These are phyloP conservation scores for Oncorhynchus clarkii DNA, from an alignment of 2,113 vertebrate species.

Conservation along the genomic window DNA sequence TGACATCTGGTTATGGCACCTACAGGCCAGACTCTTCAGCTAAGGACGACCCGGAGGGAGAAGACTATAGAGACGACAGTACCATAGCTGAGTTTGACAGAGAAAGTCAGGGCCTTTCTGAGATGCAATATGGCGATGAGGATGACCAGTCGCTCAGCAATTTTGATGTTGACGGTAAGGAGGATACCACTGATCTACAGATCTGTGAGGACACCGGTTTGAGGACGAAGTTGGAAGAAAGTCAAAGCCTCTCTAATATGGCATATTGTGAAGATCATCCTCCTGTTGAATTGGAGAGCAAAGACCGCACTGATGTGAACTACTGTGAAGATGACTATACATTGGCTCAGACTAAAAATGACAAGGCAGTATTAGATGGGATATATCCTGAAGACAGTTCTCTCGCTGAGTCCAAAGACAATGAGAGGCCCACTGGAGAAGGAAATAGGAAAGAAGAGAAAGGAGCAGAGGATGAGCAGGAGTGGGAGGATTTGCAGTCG, in stretches of 20 bases:
- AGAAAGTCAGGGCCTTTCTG: constrained; percentile 47
- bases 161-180: constrained; percentile 21
- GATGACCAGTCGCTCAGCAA: constrained; percentile 19
- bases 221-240: background rate
- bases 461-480: background rate
- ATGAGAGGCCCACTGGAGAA: background rate
- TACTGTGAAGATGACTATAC: background rate
- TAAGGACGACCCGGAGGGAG: constrained; percentile 53
- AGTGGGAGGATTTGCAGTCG: constrained; percentile 10
- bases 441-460: rapidly evolving
- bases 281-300: background rate
- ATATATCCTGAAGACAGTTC: background rate
- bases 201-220: background rate
- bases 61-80: constrained; percentile 48
- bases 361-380: background rate
- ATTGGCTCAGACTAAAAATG: background rate
- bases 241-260: background rate
- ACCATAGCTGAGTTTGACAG: constrained; percentile 51
- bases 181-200: background rate
- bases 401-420: too few species aligned
- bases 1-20: constrained; percentile 71
- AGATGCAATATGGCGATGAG: constrained; percentile 35
- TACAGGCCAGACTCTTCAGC: constrained; percentile 36
- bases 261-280: background rate
- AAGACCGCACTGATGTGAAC: background rate